These are phyloP conservation scores for Rhagoletis pomonella DNA, from an alignment of 1,140 invertebrate species.

Conservation along the genomic window DNA sequence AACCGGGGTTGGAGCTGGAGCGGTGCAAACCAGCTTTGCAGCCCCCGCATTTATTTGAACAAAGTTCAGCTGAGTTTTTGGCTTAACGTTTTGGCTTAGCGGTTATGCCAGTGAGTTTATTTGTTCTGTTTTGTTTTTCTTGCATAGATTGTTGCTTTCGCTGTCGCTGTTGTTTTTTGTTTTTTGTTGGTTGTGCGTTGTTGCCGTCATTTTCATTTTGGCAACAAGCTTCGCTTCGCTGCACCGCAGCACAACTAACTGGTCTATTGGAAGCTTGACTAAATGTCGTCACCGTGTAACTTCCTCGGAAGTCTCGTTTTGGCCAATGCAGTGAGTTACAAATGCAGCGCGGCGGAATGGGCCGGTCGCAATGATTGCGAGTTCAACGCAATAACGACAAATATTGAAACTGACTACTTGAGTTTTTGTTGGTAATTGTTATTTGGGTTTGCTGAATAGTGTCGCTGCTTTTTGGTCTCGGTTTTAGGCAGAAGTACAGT, in stretches of 20 bases:
- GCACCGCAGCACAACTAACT: conserved; percentile 5
- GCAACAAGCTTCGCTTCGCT: conserved; percentile 20
- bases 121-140: not conserved
- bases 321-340: not conserved
- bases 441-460: not conserved
- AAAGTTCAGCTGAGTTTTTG: conserved; percentile 42
- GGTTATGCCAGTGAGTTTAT: not conserved
- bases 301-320: conserved; percentile 48
- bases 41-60: conserved; percentile 47
- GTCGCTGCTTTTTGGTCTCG: no score
- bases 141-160: not conserved
- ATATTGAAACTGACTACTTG: conserved; percentile 14
- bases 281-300: conserved; percentile 24
- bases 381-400: not conserved
- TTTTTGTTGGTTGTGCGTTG: not conserved
- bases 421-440: conserved; percentile 1
- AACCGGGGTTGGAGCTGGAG: not conserved
- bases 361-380: not conserved
- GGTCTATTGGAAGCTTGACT: conserved; percentile 49
- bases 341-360: not conserved
- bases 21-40: not conserved
- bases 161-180: not conserved
- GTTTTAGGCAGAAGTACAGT: no score
- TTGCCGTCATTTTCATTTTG: conserved; percentile 45
- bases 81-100: conserved; percentile 6